Conservation (phyloP, 2,113 vertebrate species). For the Crocuta crocuta region DNA sequence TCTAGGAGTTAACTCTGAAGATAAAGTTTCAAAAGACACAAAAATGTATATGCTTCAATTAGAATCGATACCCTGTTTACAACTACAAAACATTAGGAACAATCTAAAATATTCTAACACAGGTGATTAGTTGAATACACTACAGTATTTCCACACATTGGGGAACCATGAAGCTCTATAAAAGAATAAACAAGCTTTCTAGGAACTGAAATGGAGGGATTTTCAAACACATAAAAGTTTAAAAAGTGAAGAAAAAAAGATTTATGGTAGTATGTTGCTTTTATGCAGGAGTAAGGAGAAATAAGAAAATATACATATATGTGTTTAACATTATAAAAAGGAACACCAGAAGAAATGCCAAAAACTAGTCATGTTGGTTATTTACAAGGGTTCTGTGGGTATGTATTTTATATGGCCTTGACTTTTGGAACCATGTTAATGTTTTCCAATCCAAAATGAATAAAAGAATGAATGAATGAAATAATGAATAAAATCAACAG, state of each 20-base stretch:
- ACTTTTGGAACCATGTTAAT: not conserved
- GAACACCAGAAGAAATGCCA: not conserved
- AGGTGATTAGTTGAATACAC: not conserved
- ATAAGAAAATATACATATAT: not conserved
- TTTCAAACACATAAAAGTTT: not conserved
- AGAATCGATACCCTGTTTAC: not conserved
- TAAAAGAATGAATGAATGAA: not conserved
- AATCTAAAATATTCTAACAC: not conserved
- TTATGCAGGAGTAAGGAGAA: not conserved
- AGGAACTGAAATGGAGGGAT: not conserved
- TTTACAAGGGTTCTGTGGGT: not conserved
- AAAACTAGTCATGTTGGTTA: not conserved
- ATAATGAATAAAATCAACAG: not conserved
- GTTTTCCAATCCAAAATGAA: not conserved
- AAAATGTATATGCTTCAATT: not conserved
- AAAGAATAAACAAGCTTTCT: not conserved
- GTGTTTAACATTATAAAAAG: not conserved
- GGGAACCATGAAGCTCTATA: not conserved
- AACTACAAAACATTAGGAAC: not conserved
- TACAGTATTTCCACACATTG: not conserved
- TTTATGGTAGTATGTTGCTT: not conserved
- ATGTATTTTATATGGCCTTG: not conserved
- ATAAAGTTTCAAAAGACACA: not conserved
- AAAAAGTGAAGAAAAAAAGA: not conserved
- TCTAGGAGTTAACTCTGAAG: not conserved